Evolutionary conservation across 2,797 vertebrate species (phyloP).

Genomic region (Chiloscyllium punctatum): DNA sequence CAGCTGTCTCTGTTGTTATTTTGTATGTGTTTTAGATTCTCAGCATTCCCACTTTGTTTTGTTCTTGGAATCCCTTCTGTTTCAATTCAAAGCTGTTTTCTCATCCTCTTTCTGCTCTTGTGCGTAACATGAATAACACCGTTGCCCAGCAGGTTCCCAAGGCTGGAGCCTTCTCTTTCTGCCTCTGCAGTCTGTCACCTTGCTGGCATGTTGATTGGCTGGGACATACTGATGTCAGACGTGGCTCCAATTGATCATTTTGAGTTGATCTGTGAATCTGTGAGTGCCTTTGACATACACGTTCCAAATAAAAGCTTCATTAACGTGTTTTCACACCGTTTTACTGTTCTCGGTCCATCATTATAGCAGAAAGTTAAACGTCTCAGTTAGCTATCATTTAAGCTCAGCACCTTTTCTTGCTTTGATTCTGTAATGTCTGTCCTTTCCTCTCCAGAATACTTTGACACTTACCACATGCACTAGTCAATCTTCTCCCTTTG

Average conservation of each 20-base stretch:
- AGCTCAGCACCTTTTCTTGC: background rate
- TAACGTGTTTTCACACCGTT: background rate
- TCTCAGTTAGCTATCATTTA: background rate
- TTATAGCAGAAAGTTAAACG: background rate
- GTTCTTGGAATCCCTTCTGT: background rate
- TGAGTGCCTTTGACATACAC: background rate
- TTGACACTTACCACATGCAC: background rate
- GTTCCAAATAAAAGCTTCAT: background rate
- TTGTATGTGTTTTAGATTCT: no score
- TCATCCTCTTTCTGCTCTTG: no score
- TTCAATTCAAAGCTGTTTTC: background rate
- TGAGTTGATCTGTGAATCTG: background rate
- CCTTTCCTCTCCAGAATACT: background rate
- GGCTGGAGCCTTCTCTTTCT: background rate
- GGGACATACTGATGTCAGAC: background rate
- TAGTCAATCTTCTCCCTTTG: background rate
- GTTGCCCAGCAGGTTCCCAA: background rate
- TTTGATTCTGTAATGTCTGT: background rate
- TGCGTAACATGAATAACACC: background rate
- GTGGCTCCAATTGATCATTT: constrained; percentile 20
- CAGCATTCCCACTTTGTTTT: background rate
- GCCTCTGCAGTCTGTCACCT: background rate
- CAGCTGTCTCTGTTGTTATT: background rate
- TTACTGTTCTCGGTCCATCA: background rate
- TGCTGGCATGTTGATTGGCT: background rate